A percentile compares a stretch with the other conserved stretches of the same genome.
Evolutionary conservation across 2,797 vertebrate genomes (phyloP).

Genomic region (Gymnocypris eckloni): DNA sequence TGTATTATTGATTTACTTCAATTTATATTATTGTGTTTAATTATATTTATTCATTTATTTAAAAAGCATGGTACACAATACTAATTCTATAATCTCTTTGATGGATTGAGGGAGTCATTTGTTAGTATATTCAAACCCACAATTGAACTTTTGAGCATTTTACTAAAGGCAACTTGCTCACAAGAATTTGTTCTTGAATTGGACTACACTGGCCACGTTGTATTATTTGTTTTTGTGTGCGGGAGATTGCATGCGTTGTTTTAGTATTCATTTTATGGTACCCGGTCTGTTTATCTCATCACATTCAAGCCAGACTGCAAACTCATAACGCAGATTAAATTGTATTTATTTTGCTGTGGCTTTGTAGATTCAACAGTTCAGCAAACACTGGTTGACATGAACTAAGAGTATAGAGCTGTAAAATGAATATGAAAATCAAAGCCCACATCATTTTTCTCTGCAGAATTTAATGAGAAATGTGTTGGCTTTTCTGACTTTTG

Average conservation of each 20-base stretch:
- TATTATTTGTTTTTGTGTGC: neutral
- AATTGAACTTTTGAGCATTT: conserved; percentile 6
- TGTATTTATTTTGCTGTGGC: neutral
- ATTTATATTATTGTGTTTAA: neutral
- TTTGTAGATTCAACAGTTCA: neutral
- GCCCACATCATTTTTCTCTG: neutral
- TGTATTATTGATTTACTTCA: neutral
- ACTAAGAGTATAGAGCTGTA: conserved; percentile 17
- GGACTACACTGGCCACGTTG: neutral
- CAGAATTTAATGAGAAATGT: conserved; percentile 2
- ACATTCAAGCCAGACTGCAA: conserved; percentile 2
- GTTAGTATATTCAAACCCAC: neutral
- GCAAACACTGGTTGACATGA: conserved; percentile 11
- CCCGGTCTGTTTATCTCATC: conserved; percentile 6
- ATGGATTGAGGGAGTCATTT: neutral
- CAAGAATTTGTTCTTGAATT: conserved; percentile 5
- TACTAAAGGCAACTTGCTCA: neutral
- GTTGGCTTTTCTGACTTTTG: conserved; percentile 4
- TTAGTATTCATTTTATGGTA: neutral
- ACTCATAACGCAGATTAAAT: conserved; percentile 21
- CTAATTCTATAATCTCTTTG: neutral
- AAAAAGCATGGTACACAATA: neutral
- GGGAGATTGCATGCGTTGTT: neutral
- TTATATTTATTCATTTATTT: neutral
- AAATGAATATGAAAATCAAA: neutral